A percentile compares a stretch with the other conserved stretches of the same genome.
Evolutionary conservation across 1,140 invertebrate species (phyloP).

Genomic region (Tetramorium alpestre): DNA sequence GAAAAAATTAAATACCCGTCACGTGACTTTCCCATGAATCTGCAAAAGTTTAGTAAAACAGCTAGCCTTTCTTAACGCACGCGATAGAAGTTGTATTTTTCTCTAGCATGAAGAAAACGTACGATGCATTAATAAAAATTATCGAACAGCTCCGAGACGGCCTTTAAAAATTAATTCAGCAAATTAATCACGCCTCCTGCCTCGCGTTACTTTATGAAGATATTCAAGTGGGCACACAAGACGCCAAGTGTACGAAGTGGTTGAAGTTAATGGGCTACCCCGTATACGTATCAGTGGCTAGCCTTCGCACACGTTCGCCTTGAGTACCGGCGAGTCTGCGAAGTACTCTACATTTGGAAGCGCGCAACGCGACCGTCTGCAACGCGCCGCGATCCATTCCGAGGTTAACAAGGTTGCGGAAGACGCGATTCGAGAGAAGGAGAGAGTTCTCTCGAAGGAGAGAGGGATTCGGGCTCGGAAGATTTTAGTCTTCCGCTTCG

Average conservation of each 20-base stretch:
- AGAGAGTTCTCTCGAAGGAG: not conserved
- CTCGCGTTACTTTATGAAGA: slow-evolving; percentile 53
- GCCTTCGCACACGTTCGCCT: slow-evolving; percentile 57
- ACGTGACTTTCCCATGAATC: not conserved
- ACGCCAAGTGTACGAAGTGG: slow-evolving; percentile 5
- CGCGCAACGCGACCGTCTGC: not conserved
- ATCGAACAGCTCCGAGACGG: not conserved
- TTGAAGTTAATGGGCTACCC: slow-evolving; percentile 56
- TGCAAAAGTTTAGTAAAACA: slow-evolving; percentile 6
- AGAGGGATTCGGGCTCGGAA: not conserved
- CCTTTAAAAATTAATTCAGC: slow-evolving; percentile 59
- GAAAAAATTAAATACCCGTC: not conserved
- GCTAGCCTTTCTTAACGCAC: not conserved
- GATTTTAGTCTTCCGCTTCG: slow-evolving; percentile 66
- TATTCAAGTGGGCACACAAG: slow-evolving; percentile 21
- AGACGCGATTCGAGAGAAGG: slow-evolving; percentile 2
- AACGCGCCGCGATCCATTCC: slow-evolving; percentile 37
- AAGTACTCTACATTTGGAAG: slow-evolving; percentile 27
- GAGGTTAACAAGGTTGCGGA: slow-evolving; percentile 56
- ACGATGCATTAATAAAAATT: slow-evolving; percentile 29
- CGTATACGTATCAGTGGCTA: slow-evolving; percentile 56
- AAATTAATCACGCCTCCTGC: slow-evolving; percentile 43
- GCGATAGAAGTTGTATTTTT: not conserved
- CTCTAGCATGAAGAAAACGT: not conserved
- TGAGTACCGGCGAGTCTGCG: slow-evolving; percentile 22